These are phyloP conservation scores for Bubo bubo DNA, from an alignment of 2,113 vertebrate species.

Conservation along the genomic window DNA sequence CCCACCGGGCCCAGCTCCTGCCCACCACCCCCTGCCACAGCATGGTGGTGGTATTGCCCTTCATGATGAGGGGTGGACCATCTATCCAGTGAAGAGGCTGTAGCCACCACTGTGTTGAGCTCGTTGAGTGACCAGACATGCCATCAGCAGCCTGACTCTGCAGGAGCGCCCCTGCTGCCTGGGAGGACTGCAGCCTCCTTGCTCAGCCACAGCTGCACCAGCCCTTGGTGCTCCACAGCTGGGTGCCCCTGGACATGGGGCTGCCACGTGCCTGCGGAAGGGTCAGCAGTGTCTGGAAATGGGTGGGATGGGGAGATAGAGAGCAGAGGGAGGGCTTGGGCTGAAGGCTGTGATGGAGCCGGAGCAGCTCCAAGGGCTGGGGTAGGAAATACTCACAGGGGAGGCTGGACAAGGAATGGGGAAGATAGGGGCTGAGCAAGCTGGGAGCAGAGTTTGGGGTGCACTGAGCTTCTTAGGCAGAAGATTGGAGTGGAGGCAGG, in stretches of 20 bases:
- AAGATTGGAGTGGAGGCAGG: not conserved
- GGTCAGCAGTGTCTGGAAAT: not conserved
- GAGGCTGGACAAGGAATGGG: not conserved
- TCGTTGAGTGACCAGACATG: not conserved
- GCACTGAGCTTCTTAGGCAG: not conserved
- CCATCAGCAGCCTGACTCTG: accelerated
- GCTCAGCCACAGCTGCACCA: not conserved
- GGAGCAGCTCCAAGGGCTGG: not conserved
- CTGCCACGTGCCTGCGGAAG: accelerated
- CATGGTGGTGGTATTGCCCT: not conserved
- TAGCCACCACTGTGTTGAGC: not conserved
- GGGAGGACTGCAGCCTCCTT: not conserved
- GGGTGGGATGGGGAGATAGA: not conserved
- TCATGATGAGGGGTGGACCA: not conserved
- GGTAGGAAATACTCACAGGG: not conserved
- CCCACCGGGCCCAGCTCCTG: not conserved
- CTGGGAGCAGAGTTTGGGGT: not conserved
- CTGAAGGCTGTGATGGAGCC: not conserved
- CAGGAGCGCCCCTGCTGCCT: accelerated
- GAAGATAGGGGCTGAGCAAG: not conserved
- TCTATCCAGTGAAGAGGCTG: not conserved
- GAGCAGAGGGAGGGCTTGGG: not conserved
- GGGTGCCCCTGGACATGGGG: not conserved
- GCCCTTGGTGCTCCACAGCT: not conserved
- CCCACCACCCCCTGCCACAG: not conserved